Evolutionary conservation across 2,797 vertebrate genomes (phyloP).

Genomic region (Acipenser oxyrinchus): DNA sequence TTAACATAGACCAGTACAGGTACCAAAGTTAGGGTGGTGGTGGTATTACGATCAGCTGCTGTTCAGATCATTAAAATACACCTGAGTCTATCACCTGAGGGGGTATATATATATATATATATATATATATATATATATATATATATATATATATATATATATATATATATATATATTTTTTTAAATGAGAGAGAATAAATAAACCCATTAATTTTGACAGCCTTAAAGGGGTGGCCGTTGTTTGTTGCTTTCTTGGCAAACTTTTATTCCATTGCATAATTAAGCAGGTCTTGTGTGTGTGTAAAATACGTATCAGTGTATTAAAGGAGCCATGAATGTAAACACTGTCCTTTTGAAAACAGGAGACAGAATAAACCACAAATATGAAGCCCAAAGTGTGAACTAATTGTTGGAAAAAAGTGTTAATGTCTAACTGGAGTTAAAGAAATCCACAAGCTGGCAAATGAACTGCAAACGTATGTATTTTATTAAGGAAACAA

Average conservation of each 20-base stretch:
- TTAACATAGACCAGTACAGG: too few species aligned
- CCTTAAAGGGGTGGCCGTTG: neutral
- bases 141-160: too few species aligned
- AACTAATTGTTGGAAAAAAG: slow-evolving; percentile 22
- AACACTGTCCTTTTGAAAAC: slow-evolving; percentile 13
- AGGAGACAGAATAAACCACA: slow-evolving; percentile 11
- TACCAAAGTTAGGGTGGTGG: too few species aligned
- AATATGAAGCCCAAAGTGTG: slow-evolving; percentile 11
- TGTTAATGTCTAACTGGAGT: slow-evolving; percentile 18
- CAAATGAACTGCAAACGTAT: slow-evolving; percentile 9
- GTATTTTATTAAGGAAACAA: slow-evolving; percentile 18
- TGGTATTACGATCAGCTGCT: too few species aligned
- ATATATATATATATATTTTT: neutral
- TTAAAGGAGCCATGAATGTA: slow-evolving; percentile 11
- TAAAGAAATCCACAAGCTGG: slow-evolving; percentile 13
- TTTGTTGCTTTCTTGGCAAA: slow-evolving; percentile 10
- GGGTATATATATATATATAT: too few species aligned
- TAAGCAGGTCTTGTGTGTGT: slow-evolving; percentile 1
- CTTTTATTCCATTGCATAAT: slow-evolving; percentile 13
- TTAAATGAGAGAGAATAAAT: neutral
- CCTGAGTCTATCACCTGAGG: too few species aligned
- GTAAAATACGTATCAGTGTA: slow-evolving; percentile 3
- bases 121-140: too few species aligned
- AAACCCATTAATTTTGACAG: neutral
- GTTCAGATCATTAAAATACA: too few species aligned